Percentiles rank a stretch among this genome's conserved stretches.
Conservation (phyloP, 2,888 invertebrate genomes). For the Nemurella pictetii region DNA sequence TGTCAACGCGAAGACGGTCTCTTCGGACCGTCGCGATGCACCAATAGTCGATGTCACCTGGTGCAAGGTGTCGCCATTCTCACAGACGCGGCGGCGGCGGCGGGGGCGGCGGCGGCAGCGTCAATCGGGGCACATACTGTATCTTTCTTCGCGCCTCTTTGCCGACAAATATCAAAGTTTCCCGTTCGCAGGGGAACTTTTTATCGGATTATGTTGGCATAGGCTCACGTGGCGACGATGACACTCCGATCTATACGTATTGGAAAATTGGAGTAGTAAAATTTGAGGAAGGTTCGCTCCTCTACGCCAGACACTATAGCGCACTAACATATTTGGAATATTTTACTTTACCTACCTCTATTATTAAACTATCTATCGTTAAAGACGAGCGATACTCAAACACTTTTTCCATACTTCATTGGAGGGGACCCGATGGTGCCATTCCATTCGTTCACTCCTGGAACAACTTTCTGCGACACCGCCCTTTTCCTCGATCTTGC, state of each 20-base stretch:
- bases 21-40: background rate
- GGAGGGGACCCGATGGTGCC: background rate
- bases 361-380: background rate
- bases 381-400: no score
- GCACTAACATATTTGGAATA: background rate
- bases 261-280: background rate
- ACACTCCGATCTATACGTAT: background rate
- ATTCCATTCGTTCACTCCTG: background rate
- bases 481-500: background rate
- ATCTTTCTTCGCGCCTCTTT: background rate
- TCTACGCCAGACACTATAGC: background rate
- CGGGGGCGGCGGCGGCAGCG: no score
- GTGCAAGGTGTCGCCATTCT: slow-evolving; percentile 16
- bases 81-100: slow-evolving; percentile 26
- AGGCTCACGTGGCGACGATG: background rate
- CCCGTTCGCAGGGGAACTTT: background rate
- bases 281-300: background rate
- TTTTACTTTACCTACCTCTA: background rate
- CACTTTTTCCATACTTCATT: background rate
- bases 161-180: slow-evolving; percentile 6
- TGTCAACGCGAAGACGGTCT: background rate
- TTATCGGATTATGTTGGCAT: slow-evolving; percentile 18
- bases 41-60: slow-evolving; percentile 23
- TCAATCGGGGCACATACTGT: slow-evolving; percentile 11
- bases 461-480: background rate